Evolutionary conservation across 1,140 invertebrate species (phyloP), one percentile per base, ranked within the genome.

Genomic region (Centruroides vittatus): DNA sequence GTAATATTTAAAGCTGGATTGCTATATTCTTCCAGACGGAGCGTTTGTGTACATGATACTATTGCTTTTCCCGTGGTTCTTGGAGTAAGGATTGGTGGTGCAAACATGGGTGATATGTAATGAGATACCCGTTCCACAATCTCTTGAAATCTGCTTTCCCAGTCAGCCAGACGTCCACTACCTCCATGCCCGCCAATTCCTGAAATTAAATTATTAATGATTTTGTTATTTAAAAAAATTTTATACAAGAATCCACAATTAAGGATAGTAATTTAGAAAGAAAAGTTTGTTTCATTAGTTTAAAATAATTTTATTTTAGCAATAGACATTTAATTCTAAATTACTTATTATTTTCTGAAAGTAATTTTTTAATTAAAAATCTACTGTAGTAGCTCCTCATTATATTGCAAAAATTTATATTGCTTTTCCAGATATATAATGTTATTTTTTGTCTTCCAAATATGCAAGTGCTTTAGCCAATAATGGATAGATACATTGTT

Each of bases 161-260:
- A 69, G 64, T 78, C 76, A 41, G 73, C 75, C 60, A 74, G 71
- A 13, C 72, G 69, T 23, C 71, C 66, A 60, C 60, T 72, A 3
- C 77, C 76, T 53, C 75, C 76, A 67, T 78, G 77, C 12, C 77
- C 76, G 35, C 77, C 77, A 58, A 77, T 70, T 59, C 73, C 75
- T 76, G 58, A 41, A 41, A 41, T 41, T 41, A n/a, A 3, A 11
- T 3, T 3, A 11, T 49, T 49, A n/a, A 3, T n/a, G 48, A 10
- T 49, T 49, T n/a, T 10, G 9, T 49, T n/a, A 49, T 49, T 49
- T 49, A 10, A n/a, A 49, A 49, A 9, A 49, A n/a, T 10, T 1
- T 49, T 49, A 9, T n/a, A 1, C 3, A 10, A 10, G 48, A 10
- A 49, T 10, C 1, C 1, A n/a, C n/a, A 10, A 9, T 1, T 49